Evolutionary conservation across 1,140 invertebrate species (phyloP).

Genomic region (Fopius arisanus): DNA sequence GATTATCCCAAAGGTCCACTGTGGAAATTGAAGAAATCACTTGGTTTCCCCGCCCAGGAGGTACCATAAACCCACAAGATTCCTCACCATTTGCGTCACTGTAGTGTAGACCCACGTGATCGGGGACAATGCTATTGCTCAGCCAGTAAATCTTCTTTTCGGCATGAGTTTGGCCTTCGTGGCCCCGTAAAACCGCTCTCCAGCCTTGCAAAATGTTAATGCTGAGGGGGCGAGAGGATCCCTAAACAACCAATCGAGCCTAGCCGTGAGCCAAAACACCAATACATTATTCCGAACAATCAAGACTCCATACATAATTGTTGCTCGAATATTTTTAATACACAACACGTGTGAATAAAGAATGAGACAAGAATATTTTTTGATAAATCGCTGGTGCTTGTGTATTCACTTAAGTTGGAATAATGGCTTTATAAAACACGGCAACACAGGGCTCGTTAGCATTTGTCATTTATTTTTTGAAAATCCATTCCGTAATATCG

Average conservation of each 20-base stretch:
- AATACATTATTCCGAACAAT: constrained; percentile 13
- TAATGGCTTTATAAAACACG: constrained; percentile 59
- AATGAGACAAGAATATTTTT: constrained; percentile 29
- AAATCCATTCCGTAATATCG: neutral
- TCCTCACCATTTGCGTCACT: neutral
- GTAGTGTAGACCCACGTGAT: neutral
- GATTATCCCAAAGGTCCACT: no score
- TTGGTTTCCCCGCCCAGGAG: neutral
- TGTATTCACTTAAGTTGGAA: constrained; percentile 51
- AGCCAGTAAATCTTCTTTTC: constrained; percentile 4
- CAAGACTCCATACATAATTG: neutral
- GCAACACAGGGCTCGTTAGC: constrained; percentile 46
- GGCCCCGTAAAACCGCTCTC: constrained; percentile 20
- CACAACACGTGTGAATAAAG: neutral
- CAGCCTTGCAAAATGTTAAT: constrained; percentile 33
- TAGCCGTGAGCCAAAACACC: neutral
- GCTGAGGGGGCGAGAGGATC: neutral
- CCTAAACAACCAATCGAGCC: constrained; percentile 34
- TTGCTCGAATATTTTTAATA: neutral
- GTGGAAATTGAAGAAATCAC: neutral
- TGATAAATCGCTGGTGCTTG: constrained; percentile 54
- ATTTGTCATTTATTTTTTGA: constrained; percentile 43
- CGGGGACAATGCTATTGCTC: neutral
- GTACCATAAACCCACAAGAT: neutral
- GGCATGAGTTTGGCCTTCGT: constrained; percentile 7